These are phyloP conservation scores for Drosophila dives DNA, from an alignment of 2,888 invertebrate species.

Conservation along the genomic window DNA sequence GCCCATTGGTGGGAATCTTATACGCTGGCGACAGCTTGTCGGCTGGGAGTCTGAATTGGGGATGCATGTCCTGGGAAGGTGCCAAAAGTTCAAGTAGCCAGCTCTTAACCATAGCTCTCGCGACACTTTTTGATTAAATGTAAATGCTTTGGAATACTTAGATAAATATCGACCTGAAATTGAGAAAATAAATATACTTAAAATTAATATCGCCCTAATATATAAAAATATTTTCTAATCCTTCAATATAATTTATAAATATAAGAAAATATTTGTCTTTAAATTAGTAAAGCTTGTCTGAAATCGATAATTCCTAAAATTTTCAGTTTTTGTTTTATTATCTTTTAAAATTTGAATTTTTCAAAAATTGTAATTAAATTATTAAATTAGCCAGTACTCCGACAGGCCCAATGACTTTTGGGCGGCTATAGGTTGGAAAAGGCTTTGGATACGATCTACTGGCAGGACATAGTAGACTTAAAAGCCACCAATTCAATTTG, in stretches of 20 bases:
- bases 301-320: no score
- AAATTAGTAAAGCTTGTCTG: not conserved
- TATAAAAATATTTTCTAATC: not conserved
- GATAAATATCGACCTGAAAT: not conserved
- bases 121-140: not conserved
- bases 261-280: not conserved
- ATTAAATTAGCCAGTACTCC: no score
- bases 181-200: not conserved
- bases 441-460: no score
- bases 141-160: not conserved
- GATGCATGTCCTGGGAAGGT: not conserved
- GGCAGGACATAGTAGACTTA: no score
- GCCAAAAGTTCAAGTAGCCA: not conserved
- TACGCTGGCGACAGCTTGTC: slow-evolving; percentile 17
- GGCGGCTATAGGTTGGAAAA: no score
- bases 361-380: no score
- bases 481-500: no score
- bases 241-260: not conserved
- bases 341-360: no score
- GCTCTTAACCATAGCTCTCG: not conserved
- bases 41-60: not conserved
- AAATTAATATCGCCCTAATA: not conserved
- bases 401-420: no score
- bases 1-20: slow-evolving; percentile 68
- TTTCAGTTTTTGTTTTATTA: no score